Evolutionary conservation across 2,888 invertebrate species (phyloP).

Genomic region (Mellilla xanthometata): DNA sequence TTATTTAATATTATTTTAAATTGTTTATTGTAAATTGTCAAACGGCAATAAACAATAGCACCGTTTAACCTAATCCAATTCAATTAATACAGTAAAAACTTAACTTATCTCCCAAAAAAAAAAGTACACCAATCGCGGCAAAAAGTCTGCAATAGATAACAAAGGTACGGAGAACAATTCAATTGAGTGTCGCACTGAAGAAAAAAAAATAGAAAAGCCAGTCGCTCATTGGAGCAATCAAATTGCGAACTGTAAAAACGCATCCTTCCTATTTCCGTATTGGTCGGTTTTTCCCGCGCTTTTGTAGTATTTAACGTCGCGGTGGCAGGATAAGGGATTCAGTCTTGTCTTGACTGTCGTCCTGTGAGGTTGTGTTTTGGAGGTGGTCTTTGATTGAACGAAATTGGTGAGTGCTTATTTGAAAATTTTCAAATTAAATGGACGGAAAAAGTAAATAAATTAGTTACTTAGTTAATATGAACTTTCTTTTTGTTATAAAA

Average conservation of each 20-base stretch:
- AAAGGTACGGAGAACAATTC: constrained; percentile 1
- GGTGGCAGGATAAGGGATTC: constrained; percentile 35
- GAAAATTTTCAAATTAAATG: too few relatives aligned
- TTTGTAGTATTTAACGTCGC: constrained; percentile 52
- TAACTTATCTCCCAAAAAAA: neutral
- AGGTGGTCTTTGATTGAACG: constrained; percentile 23
- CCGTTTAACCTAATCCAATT: constrained; percentile 4
- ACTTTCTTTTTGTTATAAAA: too few relatives aligned
- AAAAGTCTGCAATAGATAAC: constrained; percentile 13
- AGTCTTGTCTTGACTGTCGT: constrained; percentile 55
- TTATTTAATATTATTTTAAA: too few relatives aligned
- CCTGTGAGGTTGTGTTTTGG: constrained; percentile 47
- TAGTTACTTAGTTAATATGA: too few relatives aligned
- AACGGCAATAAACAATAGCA: neutral
- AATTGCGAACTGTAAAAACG: constrained; percentile 62
- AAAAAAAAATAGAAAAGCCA: constrained; percentile 63
- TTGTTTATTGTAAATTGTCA: too few relatives aligned
- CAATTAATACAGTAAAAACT: neutral
- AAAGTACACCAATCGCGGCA: constrained; percentile 27
- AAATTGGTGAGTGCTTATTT: constrained; percentile 37
- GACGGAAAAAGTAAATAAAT: too few relatives aligned
- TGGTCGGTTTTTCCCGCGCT: constrained; percentile 59
- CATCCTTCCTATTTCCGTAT: constrained; percentile 75
- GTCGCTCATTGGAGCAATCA: constrained; percentile 67
- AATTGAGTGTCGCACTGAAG: constrained; percentile 37